Base-by-base conservation (phyloP, 2,888 invertebrate species). In the Argyresthia albistria region DNA sequence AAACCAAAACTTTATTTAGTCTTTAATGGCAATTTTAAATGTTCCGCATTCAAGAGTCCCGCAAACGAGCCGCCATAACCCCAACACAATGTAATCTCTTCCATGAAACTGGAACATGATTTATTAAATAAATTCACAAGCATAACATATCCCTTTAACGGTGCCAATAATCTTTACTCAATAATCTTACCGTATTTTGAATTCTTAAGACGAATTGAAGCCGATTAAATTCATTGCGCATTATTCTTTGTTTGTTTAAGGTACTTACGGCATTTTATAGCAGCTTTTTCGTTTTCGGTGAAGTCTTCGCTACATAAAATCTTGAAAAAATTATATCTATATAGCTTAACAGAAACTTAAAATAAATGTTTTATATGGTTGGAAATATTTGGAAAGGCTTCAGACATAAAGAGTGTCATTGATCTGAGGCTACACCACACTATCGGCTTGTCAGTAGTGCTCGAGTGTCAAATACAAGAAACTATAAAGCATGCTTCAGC, bases 21-120 rank as follows among this genome's bases (percentile, higher is more conserved):
- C 35, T 42, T 50, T 50, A 42, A 11, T 14, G 16, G 50, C 42
- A 50, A 50, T 50, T 50, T 50, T 42, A 43, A 50, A 50, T 12
- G 42, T 50, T 42, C 25, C 43, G 43, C 39, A 51, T 42, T 42
- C 35, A 76, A 73, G 76, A 73, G 64, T 59, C 66, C 69, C 66
- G 66, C 76, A 69, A 76, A 72, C 45, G 49, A 57, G 57, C 64
- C 54, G 61, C 61, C 61, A 64, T 65, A 66, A 66, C 63, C 59
- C 68, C 65, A 70, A 73, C 64, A 76, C 76, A 80, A 79, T 77
- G 76, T 74, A 70, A 80, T 79, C 76, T 73, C 64, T 66, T 61
- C 69, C 59, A 55, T 60, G 69, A 70, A 58, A 58, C 63, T 64
- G 63, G 63, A 67, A 62, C 69, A 68, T 75, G 70, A 73, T 53